Base-by-base conservation (phyloP, 2,797 vertebrate genomes). In the Argya squamiceps region DNA sequence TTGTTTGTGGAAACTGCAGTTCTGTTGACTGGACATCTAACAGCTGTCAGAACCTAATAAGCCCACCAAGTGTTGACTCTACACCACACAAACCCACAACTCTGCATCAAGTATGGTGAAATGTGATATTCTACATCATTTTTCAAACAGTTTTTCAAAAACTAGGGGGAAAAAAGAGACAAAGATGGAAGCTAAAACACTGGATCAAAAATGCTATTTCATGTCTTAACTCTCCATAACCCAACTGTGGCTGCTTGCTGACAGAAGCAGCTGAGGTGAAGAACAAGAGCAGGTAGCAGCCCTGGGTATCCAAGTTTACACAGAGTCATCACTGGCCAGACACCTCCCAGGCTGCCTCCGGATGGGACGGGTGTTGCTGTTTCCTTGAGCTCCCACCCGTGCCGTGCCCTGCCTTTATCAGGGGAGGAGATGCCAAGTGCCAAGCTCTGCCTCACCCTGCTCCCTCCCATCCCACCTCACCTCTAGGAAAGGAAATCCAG, bases 301-400 rank as follows among this genome's bases (percentile, higher is more conserved):
- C 20, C 37, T 1, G 0, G 60, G 44, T 52, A 24, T 13, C 15
- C 17, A 59, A 6, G 59, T 71, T 93, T 53, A 37, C 58, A 12
- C 12, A 37, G 27, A 76, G 73, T 6, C 15, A 10, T 22, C 24
- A 2, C 15, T 17, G 65, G 46, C 46, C 34, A 26, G 50, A 26
- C 0, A 0, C 36, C 79, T 55, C 10, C 14, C 30, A 18, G 50
- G 58, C 67, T 29, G 15, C 44, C 75, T 50, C 55, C 0, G 0
- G 30, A 19, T 7, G 11, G n/a, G 32, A 41, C 4, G 23, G 30
- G 79, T 15, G 71, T 0, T 85, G 71, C 43, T 11, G 14, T 27
- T 59, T 24, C 39, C 46, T n/a, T 0, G 3, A 26, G 67, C 70
- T 89, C 50, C 29, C 64, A 52, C 20, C 60, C 67, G 6, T 29